Conservation (phyloP, 2,797 vertebrate genomes). For the Pseudomugil gertrudae region DNA sequence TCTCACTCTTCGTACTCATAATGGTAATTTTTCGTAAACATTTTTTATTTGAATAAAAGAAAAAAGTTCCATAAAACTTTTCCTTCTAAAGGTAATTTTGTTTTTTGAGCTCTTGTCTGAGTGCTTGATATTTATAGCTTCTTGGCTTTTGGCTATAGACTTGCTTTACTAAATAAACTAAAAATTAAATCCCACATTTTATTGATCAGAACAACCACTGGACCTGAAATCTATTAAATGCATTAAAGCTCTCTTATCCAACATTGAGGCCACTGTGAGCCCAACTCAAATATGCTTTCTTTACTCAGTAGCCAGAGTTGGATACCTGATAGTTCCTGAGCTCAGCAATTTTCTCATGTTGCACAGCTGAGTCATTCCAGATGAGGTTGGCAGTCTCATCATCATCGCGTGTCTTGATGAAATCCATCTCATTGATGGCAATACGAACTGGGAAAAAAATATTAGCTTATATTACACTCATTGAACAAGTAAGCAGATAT, state of each 20-base stretch:
- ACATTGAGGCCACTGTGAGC: conserved; percentile 11
- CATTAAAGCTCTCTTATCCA: conserved; percentile 18
- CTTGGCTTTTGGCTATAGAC: too few species aligned
- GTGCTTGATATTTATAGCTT: too few species aligned
- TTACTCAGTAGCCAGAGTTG: conserved; percentile 12
- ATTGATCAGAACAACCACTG: background rate
- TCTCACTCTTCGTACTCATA: too few species aligned
- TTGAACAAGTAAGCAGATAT: background rate
- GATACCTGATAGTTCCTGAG: conserved; percentile 97
- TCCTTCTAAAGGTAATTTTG: too few species aligned
- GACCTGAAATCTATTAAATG: conserved; percentile 25
- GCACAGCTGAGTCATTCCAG: conserved; percentile 96
- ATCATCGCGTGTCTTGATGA: conserved; percentile 91
- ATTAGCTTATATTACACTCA: conserved; percentile 26
- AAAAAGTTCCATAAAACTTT: too few species aligned
- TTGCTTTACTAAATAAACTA: too few species aligned
- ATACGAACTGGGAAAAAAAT: conserved; percentile 84
- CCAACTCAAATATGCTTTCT: conserved; percentile 24
- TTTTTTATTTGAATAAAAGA: too few species aligned
- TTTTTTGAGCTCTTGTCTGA: too few species aligned
- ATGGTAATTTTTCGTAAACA: too few species aligned
- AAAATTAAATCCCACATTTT: too few species aligned
- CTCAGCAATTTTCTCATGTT: conserved; percentile 97
- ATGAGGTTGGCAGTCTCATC: conserved; percentile 98
- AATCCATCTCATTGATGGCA: conserved; percentile 91